These are phyloP conservation scores for Branchellion lobata DNA, from an alignment of 2,888 invertebrate genomes.

Conservation along the genomic window DNA sequence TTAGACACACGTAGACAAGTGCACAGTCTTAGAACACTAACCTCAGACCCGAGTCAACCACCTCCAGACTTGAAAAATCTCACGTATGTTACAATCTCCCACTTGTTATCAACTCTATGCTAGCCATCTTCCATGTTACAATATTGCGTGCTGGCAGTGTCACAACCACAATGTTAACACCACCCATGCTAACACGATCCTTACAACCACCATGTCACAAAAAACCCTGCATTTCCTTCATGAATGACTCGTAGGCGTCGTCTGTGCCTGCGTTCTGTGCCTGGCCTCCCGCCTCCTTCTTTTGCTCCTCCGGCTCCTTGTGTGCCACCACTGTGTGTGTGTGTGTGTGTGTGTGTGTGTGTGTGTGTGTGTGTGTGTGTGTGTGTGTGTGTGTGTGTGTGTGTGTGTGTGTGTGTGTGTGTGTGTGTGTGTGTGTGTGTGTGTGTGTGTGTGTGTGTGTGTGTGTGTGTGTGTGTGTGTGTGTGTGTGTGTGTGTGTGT, in stretches of 20 bases:
- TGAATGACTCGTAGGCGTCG: slow-evolving; percentile 96
- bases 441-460: neutral
- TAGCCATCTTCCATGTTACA: too few species aligned
- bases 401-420: slow-evolving; percentile 15
- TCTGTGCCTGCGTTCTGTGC: slow-evolving; percentile 71
- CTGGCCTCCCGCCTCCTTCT: neutral
- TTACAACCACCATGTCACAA: slow-evolving; percentile 65
- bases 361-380: slow-evolving; percentile 39
- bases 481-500: neutral
- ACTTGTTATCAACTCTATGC: too few species aligned
- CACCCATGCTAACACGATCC: too few species aligned
- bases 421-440: slow-evolving; percentile 25
- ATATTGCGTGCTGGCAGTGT: too few species aligned
- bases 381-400: slow-evolving; percentile 36
- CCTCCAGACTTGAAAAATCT: too few species aligned
- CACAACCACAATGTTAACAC: too few species aligned
- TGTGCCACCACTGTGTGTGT: neutral
- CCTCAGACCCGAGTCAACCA: too few species aligned
- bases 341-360: slow-evolving; percentile 38
- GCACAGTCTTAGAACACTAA: too few species aligned
- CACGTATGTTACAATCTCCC: too few species aligned
- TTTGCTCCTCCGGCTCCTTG: neutral
- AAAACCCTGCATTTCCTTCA: slow-evolving; percentile 95
- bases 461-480: neutral
- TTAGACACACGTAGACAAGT: too few species aligned